Conservation (phyloP, 2,797 vertebrate species). For the Heterohyrax brucei region DNA sequence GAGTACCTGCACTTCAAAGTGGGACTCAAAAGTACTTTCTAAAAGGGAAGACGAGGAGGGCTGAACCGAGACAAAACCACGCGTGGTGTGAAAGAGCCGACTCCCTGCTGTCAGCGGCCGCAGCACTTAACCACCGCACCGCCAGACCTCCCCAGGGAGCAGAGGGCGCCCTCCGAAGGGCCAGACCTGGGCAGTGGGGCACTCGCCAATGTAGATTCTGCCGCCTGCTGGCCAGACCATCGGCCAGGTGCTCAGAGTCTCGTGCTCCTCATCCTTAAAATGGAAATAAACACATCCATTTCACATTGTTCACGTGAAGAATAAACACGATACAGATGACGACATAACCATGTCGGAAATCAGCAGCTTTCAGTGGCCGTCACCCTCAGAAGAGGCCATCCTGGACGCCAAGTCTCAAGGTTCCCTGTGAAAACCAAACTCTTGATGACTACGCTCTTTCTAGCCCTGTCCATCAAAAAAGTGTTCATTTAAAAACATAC, state of each 20-base stretch:
- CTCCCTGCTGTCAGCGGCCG: no score
- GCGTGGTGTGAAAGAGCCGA: no score
- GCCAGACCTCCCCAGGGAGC: no score
- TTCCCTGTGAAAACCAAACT: not conserved
- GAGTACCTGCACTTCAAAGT: not conserved
- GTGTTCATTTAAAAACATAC: not conserved
- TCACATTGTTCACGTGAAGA: no score
- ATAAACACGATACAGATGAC: not conserved
- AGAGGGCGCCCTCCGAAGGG: no score
- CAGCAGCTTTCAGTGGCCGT: not conserved
- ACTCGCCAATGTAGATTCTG: not conserved
- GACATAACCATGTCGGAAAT: not conserved
- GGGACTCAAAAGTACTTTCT: not conserved
- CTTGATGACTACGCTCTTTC: not conserved
- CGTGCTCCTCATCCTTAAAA: no score
- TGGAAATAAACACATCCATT: no score
- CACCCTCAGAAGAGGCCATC: not conserved
- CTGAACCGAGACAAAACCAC: no score
- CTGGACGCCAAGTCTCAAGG: not conserved
- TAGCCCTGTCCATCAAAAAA: not conserved
- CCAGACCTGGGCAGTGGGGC: no score
- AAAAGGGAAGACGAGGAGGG: no score
- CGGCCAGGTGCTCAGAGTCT: no score
- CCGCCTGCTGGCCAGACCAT: not conserved
- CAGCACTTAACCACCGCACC: no score